Base-by-base conservation (phyloP, 2,888 invertebrate genomes). In the Palloptera scutellata region DNA sequence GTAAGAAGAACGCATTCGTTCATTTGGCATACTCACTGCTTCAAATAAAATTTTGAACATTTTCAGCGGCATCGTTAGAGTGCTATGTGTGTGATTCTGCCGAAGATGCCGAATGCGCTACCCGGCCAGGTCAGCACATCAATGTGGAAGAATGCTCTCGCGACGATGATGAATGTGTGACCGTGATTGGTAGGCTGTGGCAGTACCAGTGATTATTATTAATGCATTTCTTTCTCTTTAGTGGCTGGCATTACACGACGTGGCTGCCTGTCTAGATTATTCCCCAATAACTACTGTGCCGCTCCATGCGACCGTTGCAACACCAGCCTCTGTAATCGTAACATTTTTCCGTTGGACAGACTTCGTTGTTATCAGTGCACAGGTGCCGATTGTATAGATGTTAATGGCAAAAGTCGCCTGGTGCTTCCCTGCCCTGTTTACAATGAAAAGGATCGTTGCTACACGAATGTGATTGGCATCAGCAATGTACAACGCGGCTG, bases 61-160 rank as follows among this genome's bases (percentile, higher is more conserved):
- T 65, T 48, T 48, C 42, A 10, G 45, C 57, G 19, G 17, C 43
- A 9, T 60, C 70, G 0, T 66, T 81, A 51, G 83, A 82, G 55
- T 82, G 81, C 64, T 83, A 82, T 63, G 68, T 75, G 57, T 82
- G 82, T 63, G 75, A 77, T 42, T 82, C 82, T 12, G 75, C 76
- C 11, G 72, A 76, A 61, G 76, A 80, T 60, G 41, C 71, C 0
- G 80, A 81, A 53, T 81, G 82, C 58, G 81, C 80, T 13, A 83
- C 79, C 11, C 76, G 76, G 3, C 82, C 81, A 0, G 81, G 80
- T 6, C 80, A 80, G 53, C 79, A 82, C 54, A 68, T 83, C 63
- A 76, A 77, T 13, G 81, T 81, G 51, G 76, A 78, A 61, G 82
- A 82, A 72, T 82, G 83, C 61, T 3, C 48, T 0, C 55, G 53